Evolutionary conservation across 2,113 vertebrate genomes (phyloP).

Genomic region (Elgaria multicarinata): DNA sequence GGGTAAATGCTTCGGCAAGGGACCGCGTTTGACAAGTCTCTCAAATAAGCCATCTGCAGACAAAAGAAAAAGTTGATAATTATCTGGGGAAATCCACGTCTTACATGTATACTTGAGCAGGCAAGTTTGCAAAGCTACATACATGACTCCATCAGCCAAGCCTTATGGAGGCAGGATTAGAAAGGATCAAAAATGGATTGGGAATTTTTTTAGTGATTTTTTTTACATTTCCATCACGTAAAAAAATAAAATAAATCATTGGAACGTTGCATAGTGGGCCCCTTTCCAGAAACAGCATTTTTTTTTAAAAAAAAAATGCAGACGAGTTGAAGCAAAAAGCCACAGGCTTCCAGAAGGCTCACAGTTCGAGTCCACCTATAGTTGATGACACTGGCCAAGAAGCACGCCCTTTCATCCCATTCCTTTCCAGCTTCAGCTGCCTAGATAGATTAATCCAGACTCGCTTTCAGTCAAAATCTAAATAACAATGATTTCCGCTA

Average conservation of each 20-base stretch:
- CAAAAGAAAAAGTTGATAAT: slow-evolving; percentile 10
- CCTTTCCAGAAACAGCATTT: neutral
- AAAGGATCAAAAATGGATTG: neutral
- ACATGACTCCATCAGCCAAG: neutral
- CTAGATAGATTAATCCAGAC: neutral
- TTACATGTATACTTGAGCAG: neutral
- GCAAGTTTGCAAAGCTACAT: neutral
- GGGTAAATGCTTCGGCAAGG: neutral
- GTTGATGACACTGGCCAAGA: neutral
- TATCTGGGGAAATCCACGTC: slow-evolving; percentile 14
- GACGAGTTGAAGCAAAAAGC: neutral
- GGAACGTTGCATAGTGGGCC: neutral
- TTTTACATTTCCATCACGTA: neutral
- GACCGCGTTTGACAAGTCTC: neutral
- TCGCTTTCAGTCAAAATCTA: neutral
- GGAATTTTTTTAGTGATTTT: no score
- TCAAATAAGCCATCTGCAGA: slow-evolving; percentile 17
- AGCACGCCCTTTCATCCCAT: neutral
- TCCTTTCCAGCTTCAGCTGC: neutral
- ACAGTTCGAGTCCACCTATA: neutral
- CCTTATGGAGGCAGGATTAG: neutral
- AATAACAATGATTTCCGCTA: neutral
- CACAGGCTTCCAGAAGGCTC: neutral
- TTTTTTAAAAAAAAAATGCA: neutral
- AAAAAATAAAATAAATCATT: neutral